These are phyloP conservation scores for Saccostrea glomerata DNA, from an alignment of 1,140 invertebrate species.

Conservation along the genomic window DNA sequence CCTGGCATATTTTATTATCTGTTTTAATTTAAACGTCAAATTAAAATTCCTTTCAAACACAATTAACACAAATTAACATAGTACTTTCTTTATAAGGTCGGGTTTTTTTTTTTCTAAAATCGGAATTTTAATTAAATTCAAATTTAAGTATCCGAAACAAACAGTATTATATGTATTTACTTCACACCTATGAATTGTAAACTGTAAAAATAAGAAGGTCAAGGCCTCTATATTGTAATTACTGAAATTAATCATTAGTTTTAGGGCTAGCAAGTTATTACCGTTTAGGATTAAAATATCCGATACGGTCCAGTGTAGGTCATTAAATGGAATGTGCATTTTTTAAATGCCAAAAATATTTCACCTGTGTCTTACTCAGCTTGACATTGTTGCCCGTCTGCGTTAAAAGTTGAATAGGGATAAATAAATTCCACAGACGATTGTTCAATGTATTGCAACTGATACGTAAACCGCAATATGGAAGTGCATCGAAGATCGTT, in stretches of 20 bases:
- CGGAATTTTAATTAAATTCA: too few relatives aligned
- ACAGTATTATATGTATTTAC: too few relatives aligned
- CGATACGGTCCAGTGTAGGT: background rate
- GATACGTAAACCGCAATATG: background rate
- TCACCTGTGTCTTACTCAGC: background rate
- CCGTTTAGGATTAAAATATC: background rate
- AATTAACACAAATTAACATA: too few relatives aligned
- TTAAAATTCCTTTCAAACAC: too few relatives aligned
- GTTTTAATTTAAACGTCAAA: too few relatives aligned
- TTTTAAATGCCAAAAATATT: conserved; percentile 13
- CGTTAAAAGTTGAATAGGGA: background rate
- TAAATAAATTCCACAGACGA: background rate
- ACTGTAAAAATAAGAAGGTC: too few relatives aligned
- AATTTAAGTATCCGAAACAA: too few relatives aligned
- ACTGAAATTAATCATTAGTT: background rate
- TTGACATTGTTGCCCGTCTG: background rate
- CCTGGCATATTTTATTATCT: too few relatives aligned
- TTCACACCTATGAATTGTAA: too few relatives aligned
- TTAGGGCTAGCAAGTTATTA: background rate
- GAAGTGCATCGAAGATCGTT: background rate
- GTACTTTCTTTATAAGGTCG: too few relatives aligned
- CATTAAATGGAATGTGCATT: background rate
- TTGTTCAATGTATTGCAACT: background rate
- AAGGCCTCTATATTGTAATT: background rate
- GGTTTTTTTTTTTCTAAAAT: too few relatives aligned